These are phyloP conservation scores for Cyprinus carpio DNA, from an alignment of 2,113 vertebrate genomes.

Conservation along the genomic window DNA sequence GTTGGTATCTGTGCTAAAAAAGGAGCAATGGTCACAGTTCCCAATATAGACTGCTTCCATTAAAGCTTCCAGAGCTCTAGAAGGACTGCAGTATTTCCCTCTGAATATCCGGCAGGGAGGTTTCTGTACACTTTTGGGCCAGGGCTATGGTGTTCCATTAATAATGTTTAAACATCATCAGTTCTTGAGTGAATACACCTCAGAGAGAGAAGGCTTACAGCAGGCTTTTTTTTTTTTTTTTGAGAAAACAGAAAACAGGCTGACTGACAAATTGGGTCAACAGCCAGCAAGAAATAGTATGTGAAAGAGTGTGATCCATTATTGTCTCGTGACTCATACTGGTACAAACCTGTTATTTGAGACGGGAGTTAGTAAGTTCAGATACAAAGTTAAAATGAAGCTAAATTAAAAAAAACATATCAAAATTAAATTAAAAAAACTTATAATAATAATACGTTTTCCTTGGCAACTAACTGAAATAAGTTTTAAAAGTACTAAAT, in stretches of 20 bases:
- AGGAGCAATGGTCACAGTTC: slow-evolving; percentile 11
- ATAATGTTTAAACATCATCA: not conserved
- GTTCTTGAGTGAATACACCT: not conserved
- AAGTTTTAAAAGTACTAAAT: no score
- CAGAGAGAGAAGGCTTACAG: not conserved
- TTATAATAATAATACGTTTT: no score
- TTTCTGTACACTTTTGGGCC: not conserved
- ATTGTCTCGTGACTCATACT: not conserved
- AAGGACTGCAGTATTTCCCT: not conserved
- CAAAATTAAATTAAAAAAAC: no score
- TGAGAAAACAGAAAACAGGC: not conserved
- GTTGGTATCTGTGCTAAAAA: not conserved
- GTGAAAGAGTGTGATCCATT: not conserved
- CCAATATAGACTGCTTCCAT: slow-evolving; percentile 15
- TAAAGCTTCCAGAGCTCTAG: not conserved
- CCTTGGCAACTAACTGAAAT: no score
- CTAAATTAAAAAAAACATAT: not conserved
- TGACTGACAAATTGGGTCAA: not conserved
- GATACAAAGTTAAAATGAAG: not conserved
- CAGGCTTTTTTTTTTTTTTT: not conserved
- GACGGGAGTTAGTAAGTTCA: not conserved
- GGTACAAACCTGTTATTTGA: not conserved
- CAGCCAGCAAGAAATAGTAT: not conserved
- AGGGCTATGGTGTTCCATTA: not conserved
- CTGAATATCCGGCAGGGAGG: not conserved